Percentiles rank a stretch among this genome's conserved stretches.
These are phyloP conservation scores for Mythimna loreyi DNA, from an alignment of 2,888 invertebrate genomes.

Conservation along the genomic window DNA sequence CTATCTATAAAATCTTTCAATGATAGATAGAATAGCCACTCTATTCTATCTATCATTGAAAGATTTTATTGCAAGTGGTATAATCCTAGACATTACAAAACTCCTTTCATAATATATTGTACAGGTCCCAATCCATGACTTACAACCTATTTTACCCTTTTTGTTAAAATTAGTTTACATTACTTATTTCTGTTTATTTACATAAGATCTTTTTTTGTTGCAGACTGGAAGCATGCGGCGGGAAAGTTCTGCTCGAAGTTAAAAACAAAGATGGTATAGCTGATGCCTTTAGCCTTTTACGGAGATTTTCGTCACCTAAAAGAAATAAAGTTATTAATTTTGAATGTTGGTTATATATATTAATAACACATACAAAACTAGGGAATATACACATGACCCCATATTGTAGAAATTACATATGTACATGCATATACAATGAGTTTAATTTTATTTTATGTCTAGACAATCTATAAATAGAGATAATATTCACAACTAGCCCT, in stretches of 20 bases:
- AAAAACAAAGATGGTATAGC: conserved; percentile 31
- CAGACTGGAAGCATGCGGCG: neutral
- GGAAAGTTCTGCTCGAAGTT: conserved; percentile 1
- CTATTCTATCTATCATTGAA: neutral
- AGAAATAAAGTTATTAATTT: neutral
- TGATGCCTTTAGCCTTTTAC: conserved; percentile 17
- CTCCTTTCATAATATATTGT: no score
- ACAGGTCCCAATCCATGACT: no score
- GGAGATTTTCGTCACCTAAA: conserved; percentile 22
- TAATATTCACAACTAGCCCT: no score
- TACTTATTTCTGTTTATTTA: conserved; percentile 6
- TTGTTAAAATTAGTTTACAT: neutral
- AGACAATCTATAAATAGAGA: no score
- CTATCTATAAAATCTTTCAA: no score
- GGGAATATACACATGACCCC: no score
- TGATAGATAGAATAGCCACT: no score
- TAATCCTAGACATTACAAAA: no score
- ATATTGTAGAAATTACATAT: no score
- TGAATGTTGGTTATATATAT: neutral
- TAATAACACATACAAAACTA: no score
- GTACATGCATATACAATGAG: no score
- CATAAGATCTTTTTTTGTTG: conserved; percentile 12
- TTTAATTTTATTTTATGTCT: no score
- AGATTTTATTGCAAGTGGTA: neutral
- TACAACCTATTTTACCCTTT: neutral